Base-by-base conservation (phyloP, 2,797 vertebrate genomes). In the Syndactyla subalaris region DNA sequence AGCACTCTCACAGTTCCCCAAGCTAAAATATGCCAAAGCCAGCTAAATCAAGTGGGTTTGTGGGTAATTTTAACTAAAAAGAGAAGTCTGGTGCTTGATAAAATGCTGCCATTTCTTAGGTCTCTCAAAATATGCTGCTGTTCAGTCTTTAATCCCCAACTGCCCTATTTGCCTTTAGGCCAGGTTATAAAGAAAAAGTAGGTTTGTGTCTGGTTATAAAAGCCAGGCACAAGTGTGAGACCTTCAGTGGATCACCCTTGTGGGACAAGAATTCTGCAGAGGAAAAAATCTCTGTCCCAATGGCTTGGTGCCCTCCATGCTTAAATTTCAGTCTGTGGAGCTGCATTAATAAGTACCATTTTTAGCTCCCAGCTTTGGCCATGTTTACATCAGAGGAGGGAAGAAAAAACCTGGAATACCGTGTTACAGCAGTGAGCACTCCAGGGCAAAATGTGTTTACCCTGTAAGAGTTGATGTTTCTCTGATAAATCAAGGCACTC, bases 41-140 rank as follows among this genome's bases (percentile, higher is more conserved):
- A 59, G 39, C 19, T 75, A 59, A 90, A 79, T 26, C 16, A 54
- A 52, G 4, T 14, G 20, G 29, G 9, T 66, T 23, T 3, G 1
- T 55, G 38, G 17, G 17, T 72, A 58, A 36, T 54, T 84, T 61
- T 65, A 52, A 45, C 45, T 4, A 4, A 36, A 49, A 78, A 29
- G 57, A 19, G 4, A n/a, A 29, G 30, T 48, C 74, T 7, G 29
- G 14, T 45, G 45, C 49, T 81, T 0, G 0, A 1, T 36, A 39
- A 79, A 94, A 58, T 11, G 17, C 49, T 67, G 26, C 20, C 1
- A 1, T 15, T 88, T 59, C 78, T 55, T 81, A 2, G 1, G 12
- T 51, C 48, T 88, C n/a, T 75, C 0, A 3, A 19, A 63, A n/a
- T 49, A 29, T 5, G 8, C 17, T 12, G 43, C 10, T 84, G 24